A percentile compares a stretch with the other conserved stretches of the same genome.
Conservation (phyloP, 2,888 invertebrate genomes). For the Drosophila conformis region DNA sequence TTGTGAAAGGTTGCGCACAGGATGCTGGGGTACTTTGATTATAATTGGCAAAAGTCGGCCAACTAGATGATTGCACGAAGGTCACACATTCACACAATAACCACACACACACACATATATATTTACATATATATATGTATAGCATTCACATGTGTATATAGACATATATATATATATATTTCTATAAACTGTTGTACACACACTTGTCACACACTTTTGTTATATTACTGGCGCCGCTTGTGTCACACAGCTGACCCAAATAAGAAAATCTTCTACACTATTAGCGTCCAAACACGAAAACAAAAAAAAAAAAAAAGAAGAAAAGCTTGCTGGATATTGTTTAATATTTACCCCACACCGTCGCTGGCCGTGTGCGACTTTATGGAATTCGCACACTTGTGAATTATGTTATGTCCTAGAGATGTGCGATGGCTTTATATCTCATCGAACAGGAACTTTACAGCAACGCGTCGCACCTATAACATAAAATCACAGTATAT, state of each 20-base stretch:
- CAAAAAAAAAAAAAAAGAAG: not conserved
- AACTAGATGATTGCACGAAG: constrained; percentile 71
- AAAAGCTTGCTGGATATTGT: constrained; percentile 31
- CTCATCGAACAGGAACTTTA: constrained; percentile 7
- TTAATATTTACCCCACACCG: constrained; percentile 60
- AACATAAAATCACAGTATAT: constrained; percentile 9
- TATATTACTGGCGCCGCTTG: constrained; percentile 26
- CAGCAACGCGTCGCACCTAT: constrained; percentile 14
- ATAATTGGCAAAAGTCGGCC: constrained; percentile 69
- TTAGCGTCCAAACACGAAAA: constrained; percentile 14
- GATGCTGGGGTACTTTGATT: constrained; percentile 50
- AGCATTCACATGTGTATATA: constrained; percentile 19
- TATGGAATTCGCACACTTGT: constrained; percentile 57
- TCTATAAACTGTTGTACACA: constrained; percentile 18
- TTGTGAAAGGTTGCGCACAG: constrained; percentile 24
- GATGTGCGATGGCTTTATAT: constrained; percentile 25
- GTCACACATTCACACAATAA: constrained; percentile 51
- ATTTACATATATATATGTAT: constrained; percentile 25
- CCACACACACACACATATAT: constrained; percentile 13
- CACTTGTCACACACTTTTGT: constrained; percentile 37
- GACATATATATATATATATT: constrained; percentile 1
- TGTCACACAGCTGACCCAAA: constrained; percentile 60
- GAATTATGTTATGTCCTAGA: constrained; percentile 42
- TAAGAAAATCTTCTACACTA: constrained; percentile 44
- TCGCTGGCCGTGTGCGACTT: constrained; percentile 55